Evolutionary conservation across 2,797 vertebrate species (phyloP).

Genomic region (Acrossocheilus fasciatus): DNA sequence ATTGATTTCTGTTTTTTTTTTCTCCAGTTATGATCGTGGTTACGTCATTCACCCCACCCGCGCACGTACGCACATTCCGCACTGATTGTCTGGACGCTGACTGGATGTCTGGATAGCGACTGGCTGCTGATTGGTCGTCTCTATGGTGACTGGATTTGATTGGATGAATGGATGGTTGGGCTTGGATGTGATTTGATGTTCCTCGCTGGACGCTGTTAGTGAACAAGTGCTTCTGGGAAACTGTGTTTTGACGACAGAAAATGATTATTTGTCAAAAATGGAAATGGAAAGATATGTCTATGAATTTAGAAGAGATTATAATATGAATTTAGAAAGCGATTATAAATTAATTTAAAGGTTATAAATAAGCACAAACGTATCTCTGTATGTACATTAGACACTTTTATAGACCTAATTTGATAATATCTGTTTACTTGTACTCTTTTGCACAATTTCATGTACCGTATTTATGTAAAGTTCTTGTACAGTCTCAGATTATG

Average conservation of each 20-base stretch:
- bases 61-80: constrained; percentile 12
- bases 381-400: background rate
- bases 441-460: background rate
- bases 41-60: constrained; percentile 35
- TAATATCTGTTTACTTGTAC: background rate
- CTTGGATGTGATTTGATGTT: background rate
- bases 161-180: background rate
- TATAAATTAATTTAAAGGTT: background rate
- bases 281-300: background rate
- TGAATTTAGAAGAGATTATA: background rate
- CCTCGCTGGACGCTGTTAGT: background rate
- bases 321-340: background rate
- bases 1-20: constrained; percentile 27
- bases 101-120: background rate
- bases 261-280: background rate
- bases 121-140: background rate
- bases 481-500: background rate
- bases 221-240: background rate
- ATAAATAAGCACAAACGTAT: background rate
- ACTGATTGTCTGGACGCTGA: background rate
- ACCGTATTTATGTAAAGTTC: background rate
- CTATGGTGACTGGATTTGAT: background rate
- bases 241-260: background rate
- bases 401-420: background rate
- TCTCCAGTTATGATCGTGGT: constrained; percentile 37